Conservation (phyloP, 1,140 invertebrate species). For the Drosophila equinoxialis region DNA sequence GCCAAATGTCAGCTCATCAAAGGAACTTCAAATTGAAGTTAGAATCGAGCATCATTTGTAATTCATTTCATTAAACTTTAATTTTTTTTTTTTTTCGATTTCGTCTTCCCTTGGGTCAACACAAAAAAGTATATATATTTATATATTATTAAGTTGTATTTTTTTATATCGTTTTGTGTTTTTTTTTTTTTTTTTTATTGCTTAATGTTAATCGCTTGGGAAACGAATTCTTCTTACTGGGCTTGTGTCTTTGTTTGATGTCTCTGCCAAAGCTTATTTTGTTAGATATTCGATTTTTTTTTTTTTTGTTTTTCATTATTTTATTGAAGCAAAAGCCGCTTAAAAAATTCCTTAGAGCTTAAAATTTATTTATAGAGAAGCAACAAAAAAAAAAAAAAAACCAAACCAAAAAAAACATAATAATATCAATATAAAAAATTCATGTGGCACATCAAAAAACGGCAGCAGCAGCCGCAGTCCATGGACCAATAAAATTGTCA, state of each 20-base stretch:
- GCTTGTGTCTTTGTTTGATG: slow-evolving; percentile 27
- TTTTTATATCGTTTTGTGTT: neutral
- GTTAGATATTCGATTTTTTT: neutral
- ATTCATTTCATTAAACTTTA: slow-evolving; percentile 2
- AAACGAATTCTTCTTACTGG: neutral
- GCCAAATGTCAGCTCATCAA: neutral
- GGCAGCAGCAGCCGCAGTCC: neutral
- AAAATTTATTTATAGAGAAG: slow-evolving; percentile 52
- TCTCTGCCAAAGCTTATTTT: neutral
- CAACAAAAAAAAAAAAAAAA: slow-evolving; percentile 12
- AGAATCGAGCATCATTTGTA: neutral
- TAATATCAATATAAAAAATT: slow-evolving; percentile 14
- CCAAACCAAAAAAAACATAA: slow-evolving; percentile 22
- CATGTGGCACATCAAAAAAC: slow-evolving; percentile 18
- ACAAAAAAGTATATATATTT: neutral
- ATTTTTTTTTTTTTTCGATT: neutral
- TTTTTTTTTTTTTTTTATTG: slow-evolving; percentile 8
- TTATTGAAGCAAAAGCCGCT: neutral
- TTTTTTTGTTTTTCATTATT: slow-evolving; percentile 1
- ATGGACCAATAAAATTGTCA: slow-evolving; percentile 22
- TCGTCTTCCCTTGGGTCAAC: neutral
- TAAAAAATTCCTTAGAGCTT: slow-evolving; percentile 32
- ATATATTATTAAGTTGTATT: neutral
- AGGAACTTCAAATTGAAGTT: neutral
- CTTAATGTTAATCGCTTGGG: slow-evolving; percentile 2